Base-by-base conservation (phyloP, 92 coral and sea anemone species). In the Actinostola sp. region DNA sequence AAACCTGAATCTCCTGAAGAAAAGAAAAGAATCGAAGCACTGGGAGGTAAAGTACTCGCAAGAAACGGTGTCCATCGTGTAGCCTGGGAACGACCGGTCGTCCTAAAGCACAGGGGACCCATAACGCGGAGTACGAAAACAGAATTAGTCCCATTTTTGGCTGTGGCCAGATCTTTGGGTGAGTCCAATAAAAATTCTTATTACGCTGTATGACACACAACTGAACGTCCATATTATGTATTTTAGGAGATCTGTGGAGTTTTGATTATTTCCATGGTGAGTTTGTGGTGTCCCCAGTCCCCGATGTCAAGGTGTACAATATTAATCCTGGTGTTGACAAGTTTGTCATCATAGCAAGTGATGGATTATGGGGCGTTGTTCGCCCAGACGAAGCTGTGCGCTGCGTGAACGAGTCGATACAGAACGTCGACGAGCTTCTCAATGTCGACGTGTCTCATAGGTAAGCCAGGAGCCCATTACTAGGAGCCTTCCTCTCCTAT, bases 291-390 rank as follows among this genome's bases (percentile, higher is more conserved):
- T 93, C 98, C 3, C 98, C 98, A 38, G 81, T 85, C 16, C 98
- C 98, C 15, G 98, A 93, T 72, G 94, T 93, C 30, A 86, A 86
- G 35, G 90, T 91, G 42, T 77, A 88, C 65, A 86, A 80, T 42
- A 78, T 93, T 17, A 83, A 87, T 15, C 97, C 97, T 28, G 79
- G 86, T 49, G 59, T 63, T 67, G 94, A 93, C 58, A 88, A 88
- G 78, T 91, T 84, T 82, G 76, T 90, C 28, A 78, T 93, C 43
- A 67, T 93, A 26, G 98, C 98, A 34, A 76, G 87, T 28, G 98
- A 93, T 78, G 98, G 98, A 60, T 85, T 93, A 54, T 93, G 98
- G 98, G 96, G 96, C 14, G 96, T 91, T 49, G 87, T 93, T 84
- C 84, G 83, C 42, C 86, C 85, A 16, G 92, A 93, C 39, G 98